phyloP scores from a whole-genome alignment of 64 coral and sea anemone species.

The Astreopora myriophthalma region DNA sequence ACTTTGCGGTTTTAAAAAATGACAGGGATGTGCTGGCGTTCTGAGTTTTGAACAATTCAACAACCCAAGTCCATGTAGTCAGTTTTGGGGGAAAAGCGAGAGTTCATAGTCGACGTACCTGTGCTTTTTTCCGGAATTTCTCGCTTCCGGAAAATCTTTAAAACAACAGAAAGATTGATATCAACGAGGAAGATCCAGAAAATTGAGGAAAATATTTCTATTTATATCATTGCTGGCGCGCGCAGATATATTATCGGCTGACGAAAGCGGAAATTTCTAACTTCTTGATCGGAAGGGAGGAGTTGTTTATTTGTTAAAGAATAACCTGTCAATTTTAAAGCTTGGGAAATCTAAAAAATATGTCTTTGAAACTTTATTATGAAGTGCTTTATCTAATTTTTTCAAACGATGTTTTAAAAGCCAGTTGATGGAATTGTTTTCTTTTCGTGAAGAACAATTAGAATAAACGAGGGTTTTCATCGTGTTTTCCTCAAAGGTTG shows the following conservation, averaged over 20 bases:
- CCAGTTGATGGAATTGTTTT: too few species aligned
- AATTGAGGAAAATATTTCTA: background rate
- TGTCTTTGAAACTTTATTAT: background rate
- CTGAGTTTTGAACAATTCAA: background rate
- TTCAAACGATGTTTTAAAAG: background rate
- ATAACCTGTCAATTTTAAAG: conserved; percentile 11
- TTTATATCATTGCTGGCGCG: background rate
- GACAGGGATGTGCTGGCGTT: background rate
- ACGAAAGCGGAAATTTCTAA: background rate
- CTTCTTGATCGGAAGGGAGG: conserved; percentile 31
- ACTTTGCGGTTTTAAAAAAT: background rate
- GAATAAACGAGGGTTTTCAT: too few species aligned
- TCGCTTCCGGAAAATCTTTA: conserved; percentile 9
- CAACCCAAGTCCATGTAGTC: background rate
- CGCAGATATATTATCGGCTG: background rate
- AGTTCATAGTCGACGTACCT: background rate
- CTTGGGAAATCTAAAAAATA: background rate
- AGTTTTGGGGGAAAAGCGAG: background rate
- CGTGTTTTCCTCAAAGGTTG: background rate
- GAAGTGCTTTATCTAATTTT: background rate
- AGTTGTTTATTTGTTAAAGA: conserved; percentile 45
- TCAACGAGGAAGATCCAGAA: conserved; percentile 1
- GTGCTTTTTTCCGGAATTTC: background rate
- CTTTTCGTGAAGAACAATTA: background rate
- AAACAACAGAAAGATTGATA: conserved; percentile 24